phyloP scores from a whole-genome alignment of 2,888 invertebrate species.

The Dinocampus coccinellae region DNA sequence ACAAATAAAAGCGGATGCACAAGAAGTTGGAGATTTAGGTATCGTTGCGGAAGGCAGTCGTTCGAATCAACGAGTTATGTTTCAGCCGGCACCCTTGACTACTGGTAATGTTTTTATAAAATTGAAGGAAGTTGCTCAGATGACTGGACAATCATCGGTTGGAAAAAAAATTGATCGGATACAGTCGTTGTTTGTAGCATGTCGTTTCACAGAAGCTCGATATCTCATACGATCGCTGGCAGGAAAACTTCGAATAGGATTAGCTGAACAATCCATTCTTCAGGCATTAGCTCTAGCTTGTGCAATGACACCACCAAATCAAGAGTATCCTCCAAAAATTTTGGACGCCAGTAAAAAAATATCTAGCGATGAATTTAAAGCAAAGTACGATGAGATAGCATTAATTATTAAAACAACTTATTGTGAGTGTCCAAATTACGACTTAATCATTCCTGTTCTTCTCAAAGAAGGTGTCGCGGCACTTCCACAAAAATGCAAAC shows the following conservation, averaged over 20 bases:
- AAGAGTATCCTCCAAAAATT: constrained; percentile 75
- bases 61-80: constrained; percentile 89
- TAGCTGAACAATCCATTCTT: constrained; percentile 96
- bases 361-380: constrained; percentile 80
- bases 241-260: constrained; percentile 94
- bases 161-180: constrained; percentile 93
- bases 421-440: constrained; percentile 97
- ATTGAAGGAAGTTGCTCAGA: constrained; percentile 87
- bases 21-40: constrained; percentile 88
- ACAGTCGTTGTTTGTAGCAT: constrained; percentile 92
- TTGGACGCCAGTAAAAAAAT: constrained; percentile 77
- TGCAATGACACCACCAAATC: constrained; percentile 82
- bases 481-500: constrained; percentile 84
- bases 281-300: constrained; percentile 89
- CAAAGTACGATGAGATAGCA: constrained; percentile 79
- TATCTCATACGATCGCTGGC: constrained; percentile 91
- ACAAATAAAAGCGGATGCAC: constrained; percentile 83
- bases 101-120: constrained; percentile 83
- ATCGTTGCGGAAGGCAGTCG: constrained; percentile 89
- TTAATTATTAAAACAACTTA: constrained; percentile 91
- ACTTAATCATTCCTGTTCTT: constrained; percentile 83
- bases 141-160: constrained; percentile 83
- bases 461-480: constrained; percentile 81
- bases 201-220: constrained; percentile 87
- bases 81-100: constrained; percentile 83